phyloP scores from a whole-genome alignment of 92 coral and sea anemone species.

The Palythoa caribaeorum region DNA sequence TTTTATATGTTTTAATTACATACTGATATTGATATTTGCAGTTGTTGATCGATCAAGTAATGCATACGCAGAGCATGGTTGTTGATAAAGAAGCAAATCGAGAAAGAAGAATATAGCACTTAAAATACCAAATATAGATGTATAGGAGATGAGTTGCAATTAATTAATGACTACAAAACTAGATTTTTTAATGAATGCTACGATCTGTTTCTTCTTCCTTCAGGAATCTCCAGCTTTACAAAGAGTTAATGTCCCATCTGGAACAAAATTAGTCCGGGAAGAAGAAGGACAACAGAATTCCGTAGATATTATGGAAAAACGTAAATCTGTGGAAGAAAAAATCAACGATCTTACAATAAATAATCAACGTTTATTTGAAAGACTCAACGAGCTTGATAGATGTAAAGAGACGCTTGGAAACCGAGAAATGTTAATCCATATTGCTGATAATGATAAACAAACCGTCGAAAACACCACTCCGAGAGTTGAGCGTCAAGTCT shows the following conservation, averaged over 20 bases:
- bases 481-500: not conserved
- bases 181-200: not conserved
- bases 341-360: not conserved
- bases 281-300: not conserved
- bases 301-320: not conserved
- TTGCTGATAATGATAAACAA: not conserved
- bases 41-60: no score
- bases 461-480: not conserved
- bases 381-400: conserved; percentile 3
- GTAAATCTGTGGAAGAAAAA: not conserved
- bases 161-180: not conserved
- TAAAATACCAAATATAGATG: not conserved
- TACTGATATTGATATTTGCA: no score
- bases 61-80: no score
- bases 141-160: not conserved
- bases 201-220: not conserved
- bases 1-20: no score
- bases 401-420: not conserved
- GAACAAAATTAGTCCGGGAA: not conserved
- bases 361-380: conserved; percentile 6
- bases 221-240: conserved; percentile 23
- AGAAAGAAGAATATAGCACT: no score
- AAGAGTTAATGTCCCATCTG: not conserved
- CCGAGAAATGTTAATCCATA: not conserved
- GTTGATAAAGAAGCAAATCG: no score